phyloP scores from a whole-genome alignment of 2,797 vertebrate species.

The Enteromius treurensis region DNA sequence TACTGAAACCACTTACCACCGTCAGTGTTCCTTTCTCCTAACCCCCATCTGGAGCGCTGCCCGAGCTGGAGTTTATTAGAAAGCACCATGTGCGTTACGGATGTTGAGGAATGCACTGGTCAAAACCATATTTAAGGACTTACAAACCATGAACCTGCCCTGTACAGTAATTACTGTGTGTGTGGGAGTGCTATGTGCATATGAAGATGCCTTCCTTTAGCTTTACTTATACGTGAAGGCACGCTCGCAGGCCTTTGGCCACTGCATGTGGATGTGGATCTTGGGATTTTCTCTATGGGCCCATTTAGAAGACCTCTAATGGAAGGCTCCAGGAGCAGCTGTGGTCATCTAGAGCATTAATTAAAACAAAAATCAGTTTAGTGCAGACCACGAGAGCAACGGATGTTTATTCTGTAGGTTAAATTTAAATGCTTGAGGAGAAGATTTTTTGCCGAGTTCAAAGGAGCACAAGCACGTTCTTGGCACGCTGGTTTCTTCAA shows the following conservation, averaged over 20 bases:
- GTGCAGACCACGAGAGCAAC: conserved; percentile 82
- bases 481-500: conserved; percentile 26
- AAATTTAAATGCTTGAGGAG: conserved; percentile 63
- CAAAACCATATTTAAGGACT: conserved; percentile 56
- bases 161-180: conserved; percentile 52
- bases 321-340: conserved; percentile 79
- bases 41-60: conserved; percentile 72
- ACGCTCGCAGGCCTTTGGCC: conserved; percentile 39
- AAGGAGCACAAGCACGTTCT: conserved; percentile 16
- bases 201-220: conserved; percentile 72
- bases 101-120: conserved; percentile 57
- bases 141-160: conserved; percentile 49
- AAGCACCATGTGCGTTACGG: conserved; percentile 61
- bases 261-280: conserved; percentile 55
- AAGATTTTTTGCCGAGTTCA: conserved; percentile 67
- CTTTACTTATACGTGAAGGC: conserved; percentile 37
- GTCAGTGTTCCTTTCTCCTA: conserved; percentile 66
- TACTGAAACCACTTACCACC: conserved; percentile 80
- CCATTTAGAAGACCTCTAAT: conserved; percentile 79
- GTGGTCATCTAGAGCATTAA: conserved; percentile 85
- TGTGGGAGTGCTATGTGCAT: conserved; percentile 44
- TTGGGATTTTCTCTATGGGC: conserved; percentile 52
- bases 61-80: conserved; percentile 85
- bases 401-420: conserved; percentile 85
- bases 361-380: conserved; percentile 88